Base-by-base conservation (phyloP, 1,140 invertebrate genomes). In the Leptopilina boulardi region DNA sequence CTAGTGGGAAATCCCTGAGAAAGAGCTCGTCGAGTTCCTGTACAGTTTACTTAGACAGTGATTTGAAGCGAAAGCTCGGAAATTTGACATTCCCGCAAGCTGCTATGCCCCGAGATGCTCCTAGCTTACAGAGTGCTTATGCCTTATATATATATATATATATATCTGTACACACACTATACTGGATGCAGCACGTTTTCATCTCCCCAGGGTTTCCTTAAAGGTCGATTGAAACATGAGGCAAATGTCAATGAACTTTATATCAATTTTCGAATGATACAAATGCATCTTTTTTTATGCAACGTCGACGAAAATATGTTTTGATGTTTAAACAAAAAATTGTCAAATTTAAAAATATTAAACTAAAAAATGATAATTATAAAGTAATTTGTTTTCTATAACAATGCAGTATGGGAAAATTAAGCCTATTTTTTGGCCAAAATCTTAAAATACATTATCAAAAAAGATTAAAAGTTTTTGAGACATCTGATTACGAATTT, bases 11-110 rank as follows among this genome's bases (percentile, higher is more conserved):
- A 66, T 66, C 59, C 59, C 59, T 66, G 77, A 86, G 82, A 80
- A 85, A 82, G 78, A 82, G 82, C 75, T 71, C 70, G 73, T 56
- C 30, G 71, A 75, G 77, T 66, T 66, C 21, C 59, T 70, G 73
- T 72, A 70, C 76, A 78, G 80, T 85, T 84, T 84, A 86, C 86
- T 85, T 86, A 79, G 82, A 87, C 84, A 83, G 82, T 87, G 82
- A 87, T 87, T 87, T 85, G 82, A 85, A 83, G 82, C 74, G 84
- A 86, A 76, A 83, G 83, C 85, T 85, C 70, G 77, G 77, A 86
- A 87, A 87, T 87, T 87, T 86, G 86, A 87, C 85, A 86, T 86
- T 86, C 79, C 77, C 80, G 83, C 80, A 79, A 85, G 81, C 59
- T 66, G 23, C 23, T n/a, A 10, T 30, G 56, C 56, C 6, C 23